Evolutionary conservation across 2,888 invertebrate species (phyloP), one percentile per base, ranked within the genome.

Genomic region (Melanargia galathea): DNA sequence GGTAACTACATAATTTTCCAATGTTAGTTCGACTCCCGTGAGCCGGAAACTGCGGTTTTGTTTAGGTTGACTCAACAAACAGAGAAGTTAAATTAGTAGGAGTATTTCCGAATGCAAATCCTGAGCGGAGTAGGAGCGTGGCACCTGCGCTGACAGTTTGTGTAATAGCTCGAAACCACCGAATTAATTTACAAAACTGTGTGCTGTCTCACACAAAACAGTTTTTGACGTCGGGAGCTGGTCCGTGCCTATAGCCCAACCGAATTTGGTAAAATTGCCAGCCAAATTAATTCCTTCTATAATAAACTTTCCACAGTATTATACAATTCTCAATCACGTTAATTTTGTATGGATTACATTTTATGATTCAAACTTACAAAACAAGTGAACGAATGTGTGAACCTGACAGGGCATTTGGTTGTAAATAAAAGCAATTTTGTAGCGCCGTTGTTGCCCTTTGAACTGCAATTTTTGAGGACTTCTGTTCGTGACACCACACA

Each of bases 111-210:
- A 84, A 87, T 86, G 87, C 84, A 85, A 87, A 87, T 87, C 83
- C 82, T 71, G 71, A 70, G 80, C 77, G 71, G 74, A 74, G 79
- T 76, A 76, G 76, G 73, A 78, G 75, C 78, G 77, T 79, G 77
- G 79, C 89, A 90, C 89, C 88, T 89, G 90, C 79, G 81, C 85
- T 84, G 88, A 88, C 89, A 88, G 89, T 84, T 84, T 82, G 79
- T 80, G 87, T 90, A 88, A 90, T 90, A 87, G 86, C 83, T 80
- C 78, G 84, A 82, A 89, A 89, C 88, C 84, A 77, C 82, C 80
- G 83, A 89, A 89, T 89, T 89, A 87, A 90, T 90, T 87, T 80
- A 82, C 85, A 85, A 87, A 90, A 89, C 84, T 87, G 83, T 80
- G 80, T 84, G 83, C 84, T 81, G 82, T 84, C 83, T 79, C 77